Evolutionary conservation across 2,888 invertebrate genomes (phyloP).

Genomic region (Silvanus unidentatus): DNA sequence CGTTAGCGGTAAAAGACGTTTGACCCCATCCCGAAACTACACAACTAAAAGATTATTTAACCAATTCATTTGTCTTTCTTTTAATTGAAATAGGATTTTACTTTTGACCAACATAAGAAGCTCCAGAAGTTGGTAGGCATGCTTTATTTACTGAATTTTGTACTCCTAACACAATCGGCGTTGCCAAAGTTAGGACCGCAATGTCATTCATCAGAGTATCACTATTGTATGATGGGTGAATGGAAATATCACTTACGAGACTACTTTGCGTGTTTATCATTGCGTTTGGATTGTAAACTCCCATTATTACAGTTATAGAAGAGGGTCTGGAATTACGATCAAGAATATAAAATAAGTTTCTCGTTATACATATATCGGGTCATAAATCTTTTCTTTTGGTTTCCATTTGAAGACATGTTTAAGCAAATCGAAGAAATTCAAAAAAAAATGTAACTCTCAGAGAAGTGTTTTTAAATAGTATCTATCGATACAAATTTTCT

Average conservation of each 20-base stretch:
- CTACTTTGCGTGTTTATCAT: slow-evolving; percentile 4
- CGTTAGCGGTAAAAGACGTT: slow-evolving; percentile 55
- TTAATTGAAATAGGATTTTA: too few relatives aligned
- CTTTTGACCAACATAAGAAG: slow-evolving; percentile 32
- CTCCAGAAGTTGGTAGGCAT: slow-evolving; percentile 52
- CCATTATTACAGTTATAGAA: slow-evolving; percentile 30
- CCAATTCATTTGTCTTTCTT: too few relatives aligned
- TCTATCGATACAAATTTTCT: too few relatives aligned
- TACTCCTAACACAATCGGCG: slow-evolving; percentile 51
- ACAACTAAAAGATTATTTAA: slow-evolving; percentile 44
- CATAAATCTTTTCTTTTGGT: too few relatives aligned
- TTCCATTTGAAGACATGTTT: too few relatives aligned
- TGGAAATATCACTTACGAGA: too few relatives aligned
- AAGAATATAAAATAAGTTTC: too few relatives aligned
- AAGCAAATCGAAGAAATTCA: too few relatives aligned
- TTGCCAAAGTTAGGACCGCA: slow-evolving; percentile 66
- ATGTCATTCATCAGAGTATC: slow-evolving; percentile 74
- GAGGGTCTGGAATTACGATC: too few relatives aligned
- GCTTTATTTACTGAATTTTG: slow-evolving; percentile 56
- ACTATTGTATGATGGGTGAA: slow-evolving; percentile 62
- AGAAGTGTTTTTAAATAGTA: too few relatives aligned
- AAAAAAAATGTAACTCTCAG: too few relatives aligned
- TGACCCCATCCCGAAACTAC: slow-evolving; percentile 84
- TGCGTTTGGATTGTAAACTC: slow-evolving; percentile 29
- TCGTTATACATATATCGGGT: too few relatives aligned